Evolutionary conservation across 2,797 vertebrate species (phyloP), one percentile per base, ranked within the genome.

Genomic region (Heliangelus exortis): DNA sequence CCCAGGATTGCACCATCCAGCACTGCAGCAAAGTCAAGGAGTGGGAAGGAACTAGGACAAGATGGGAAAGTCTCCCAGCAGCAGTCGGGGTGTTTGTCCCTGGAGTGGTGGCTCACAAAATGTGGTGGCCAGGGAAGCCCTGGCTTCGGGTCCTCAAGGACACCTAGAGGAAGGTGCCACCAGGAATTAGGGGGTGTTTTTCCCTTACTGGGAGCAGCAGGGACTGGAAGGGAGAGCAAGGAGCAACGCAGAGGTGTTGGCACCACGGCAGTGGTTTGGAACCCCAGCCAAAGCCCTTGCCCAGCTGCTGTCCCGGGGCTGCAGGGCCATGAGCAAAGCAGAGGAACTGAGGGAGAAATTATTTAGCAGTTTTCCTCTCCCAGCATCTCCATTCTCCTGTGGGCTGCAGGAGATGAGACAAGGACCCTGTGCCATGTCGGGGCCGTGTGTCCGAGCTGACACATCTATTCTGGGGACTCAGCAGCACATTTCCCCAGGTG

Each of bases 401-500:
- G 31, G 34, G 17, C 59, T 84, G 65, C 51, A 26, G 34, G 50
- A 50, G 31, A 65, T 34, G 50, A n/a, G 63, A 14, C 28, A 69
- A 77, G 55, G 41, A 55, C 34, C 12, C 26, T 18, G 8, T 55
- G 77, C 48, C 5, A 2, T 21, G 28, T n/a, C 31, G 5, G 2
- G 2, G 1, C 34, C 26, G 1, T 1, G 22, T 15, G 48, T 48
- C 36, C 1, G 8, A 55, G 57, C 48, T 51, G 58, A 50, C 12
- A 2, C 1, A 15, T 45, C 45, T 63, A 39, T 6, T 4, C 39
- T 41, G n/a, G n/a, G 34, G 39, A 62, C 67, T 53, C 5, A 0
- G 33, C 0, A 1, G n/a, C 39, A 89, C 1, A 1, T 20, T 1
- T 1, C 16, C 36, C 5, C 12, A 2, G 10, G 50, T 1, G 0